These are phyloP conservation scores for Pristis pectinata DNA, from an alignment of 2,797 vertebrate species.

Conservation along the genomic window DNA sequence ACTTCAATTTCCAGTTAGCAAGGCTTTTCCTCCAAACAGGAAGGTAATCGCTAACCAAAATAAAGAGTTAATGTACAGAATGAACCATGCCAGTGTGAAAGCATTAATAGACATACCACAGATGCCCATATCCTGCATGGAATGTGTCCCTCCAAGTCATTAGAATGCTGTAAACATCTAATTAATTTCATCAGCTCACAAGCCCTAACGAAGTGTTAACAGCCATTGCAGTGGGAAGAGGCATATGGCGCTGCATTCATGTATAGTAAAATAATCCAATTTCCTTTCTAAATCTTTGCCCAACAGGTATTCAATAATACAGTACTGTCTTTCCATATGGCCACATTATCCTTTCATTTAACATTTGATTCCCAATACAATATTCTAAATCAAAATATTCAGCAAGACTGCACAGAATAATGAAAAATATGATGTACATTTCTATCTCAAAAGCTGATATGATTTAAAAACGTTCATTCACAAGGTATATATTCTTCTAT, in stretches of 20 bases:
- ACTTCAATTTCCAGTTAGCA: background rate
- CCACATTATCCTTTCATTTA: background rate
- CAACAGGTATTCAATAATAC: constrained; percentile 36
- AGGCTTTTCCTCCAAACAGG: constrained; percentile 47
- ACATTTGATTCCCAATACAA: background rate
- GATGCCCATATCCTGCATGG: constrained; percentile 44
- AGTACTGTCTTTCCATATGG: background rate
- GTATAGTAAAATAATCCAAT: constrained; percentile 53
- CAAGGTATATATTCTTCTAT: background rate
- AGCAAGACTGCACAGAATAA: background rate
- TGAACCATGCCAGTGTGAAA: constrained; percentile 37
- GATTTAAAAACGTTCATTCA: background rate
- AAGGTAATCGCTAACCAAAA: constrained; percentile 58
- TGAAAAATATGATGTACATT: background rate
- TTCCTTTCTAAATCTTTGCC: constrained; percentile 47
- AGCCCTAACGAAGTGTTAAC: constrained; percentile 49
- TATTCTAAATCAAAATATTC: constrained; percentile 11
- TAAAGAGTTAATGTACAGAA: constrained; percentile 41
- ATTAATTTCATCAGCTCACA: constrained; percentile 52
- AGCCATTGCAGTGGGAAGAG: constrained; percentile 41
- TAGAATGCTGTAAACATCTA: constrained; percentile 50
- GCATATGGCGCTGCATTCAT: constrained; percentile 41
- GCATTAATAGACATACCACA: constrained; percentile 38
- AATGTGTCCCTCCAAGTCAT: constrained; percentile 45
- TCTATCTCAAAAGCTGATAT: background rate